Conservation (phyloP, 2,113 vertebrate species). For the Haemorhous mexicanus region DNA sequence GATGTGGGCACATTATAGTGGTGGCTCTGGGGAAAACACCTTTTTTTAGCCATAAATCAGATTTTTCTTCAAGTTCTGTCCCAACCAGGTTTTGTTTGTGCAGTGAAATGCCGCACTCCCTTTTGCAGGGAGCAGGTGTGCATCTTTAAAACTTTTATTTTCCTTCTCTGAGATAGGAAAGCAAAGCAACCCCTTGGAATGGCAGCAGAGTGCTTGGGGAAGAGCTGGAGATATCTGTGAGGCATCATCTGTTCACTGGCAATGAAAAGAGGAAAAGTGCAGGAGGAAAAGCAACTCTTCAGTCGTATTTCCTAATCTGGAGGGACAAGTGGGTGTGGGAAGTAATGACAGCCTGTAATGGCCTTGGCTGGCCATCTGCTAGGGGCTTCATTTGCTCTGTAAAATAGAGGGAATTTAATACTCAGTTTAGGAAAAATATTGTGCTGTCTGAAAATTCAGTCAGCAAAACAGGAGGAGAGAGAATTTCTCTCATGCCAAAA, state of each 20-base stretch:
- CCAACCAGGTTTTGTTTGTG: neutral
- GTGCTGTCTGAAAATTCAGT: neutral
- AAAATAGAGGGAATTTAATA: neutral
- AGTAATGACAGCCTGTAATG: slow-evolving; percentile 17
- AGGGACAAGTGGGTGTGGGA: slow-evolving; percentile 43
- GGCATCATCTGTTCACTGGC: slow-evolving; percentile 36
- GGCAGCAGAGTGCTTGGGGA: neutral
- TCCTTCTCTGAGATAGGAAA: neutral
- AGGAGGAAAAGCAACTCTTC: neutral
- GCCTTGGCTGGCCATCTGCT: slow-evolving; percentile 40
- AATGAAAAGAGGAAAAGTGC: accelerated
- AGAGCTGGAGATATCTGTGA: neutral
- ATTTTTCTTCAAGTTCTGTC: neutral
- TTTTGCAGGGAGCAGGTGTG: neutral
- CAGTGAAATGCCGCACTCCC: neutral
- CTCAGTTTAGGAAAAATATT: neutral
- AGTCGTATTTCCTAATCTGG: slow-evolving; percentile 13
- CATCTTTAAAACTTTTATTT: neutral
- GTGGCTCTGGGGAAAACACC: neutral
- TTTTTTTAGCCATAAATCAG: neutral
- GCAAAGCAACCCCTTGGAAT: neutral
- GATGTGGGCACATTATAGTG: accelerated
- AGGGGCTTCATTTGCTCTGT: neutral
- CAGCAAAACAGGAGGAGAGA: neutral
- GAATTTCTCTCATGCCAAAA: neutral